Evolutionary conservation across 1,140 invertebrate species (phyloP).

Genomic region (Drosophila chauvacae): DNA sequence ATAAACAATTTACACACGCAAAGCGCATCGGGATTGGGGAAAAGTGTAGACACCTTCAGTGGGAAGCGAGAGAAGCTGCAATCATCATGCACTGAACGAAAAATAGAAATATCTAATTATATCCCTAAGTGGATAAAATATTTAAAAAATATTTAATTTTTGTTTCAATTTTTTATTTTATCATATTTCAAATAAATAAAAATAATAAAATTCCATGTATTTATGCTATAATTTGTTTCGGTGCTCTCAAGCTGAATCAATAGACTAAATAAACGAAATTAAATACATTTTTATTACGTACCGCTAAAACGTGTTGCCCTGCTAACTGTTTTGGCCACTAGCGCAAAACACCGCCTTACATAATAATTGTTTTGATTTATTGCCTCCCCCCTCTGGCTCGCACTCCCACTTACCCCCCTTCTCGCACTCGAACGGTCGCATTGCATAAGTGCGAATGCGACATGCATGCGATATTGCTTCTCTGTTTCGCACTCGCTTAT

Average conservation of each 20-base stretch:
- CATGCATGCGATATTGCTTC: slow-evolving; percentile 72
- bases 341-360: slow-evolving; percentile 63
- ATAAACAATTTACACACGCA: slow-evolving; percentile 63
- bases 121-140: too few species aligned
- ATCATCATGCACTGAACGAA: slow-evolving; percentile 16
- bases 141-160: too few species aligned
- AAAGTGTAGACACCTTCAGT: neutral
- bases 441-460: slow-evolving; percentile 78
- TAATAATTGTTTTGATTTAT: slow-evolving; percentile 80
- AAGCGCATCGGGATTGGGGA: slow-evolving; percentile 12
- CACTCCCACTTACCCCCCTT: neutral
- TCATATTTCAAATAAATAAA: neutral
- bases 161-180: neutral
- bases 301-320: slow-evolving; percentile 59
- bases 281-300: slow-evolving; percentile 48
- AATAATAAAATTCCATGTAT: neutral
- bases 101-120: neutral
- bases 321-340: slow-evolving; percentile 57
- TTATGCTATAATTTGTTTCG: neutral
- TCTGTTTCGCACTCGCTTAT: slow-evolving; percentile 36
- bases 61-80: slow-evolving; percentile 12
- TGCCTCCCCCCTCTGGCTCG: slow-evolving; percentile 29
- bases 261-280: slow-evolving; percentile 63
- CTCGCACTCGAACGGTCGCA: neutral
- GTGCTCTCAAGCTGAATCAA: slow-evolving; percentile 36